A percentile compares a stretch with the other conserved stretches of the same genome.
These are phyloP conservation scores for Ramphastos sulfuratus DNA, from an alignment of 2,113 vertebrate species.

Conservation along the genomic window DNA sequence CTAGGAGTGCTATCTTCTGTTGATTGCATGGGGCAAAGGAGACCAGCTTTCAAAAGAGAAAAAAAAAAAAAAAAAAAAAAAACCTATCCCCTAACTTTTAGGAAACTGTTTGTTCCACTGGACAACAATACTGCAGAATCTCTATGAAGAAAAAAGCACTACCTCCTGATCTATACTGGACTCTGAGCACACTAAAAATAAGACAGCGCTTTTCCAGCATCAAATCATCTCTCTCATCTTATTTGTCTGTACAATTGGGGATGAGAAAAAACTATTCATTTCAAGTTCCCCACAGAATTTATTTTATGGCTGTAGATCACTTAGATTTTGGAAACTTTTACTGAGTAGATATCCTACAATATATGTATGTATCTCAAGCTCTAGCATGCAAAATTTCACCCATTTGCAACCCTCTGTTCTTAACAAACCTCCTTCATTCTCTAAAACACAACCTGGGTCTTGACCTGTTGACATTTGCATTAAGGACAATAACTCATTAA, in stretches of 20 bases:
- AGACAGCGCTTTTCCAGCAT: fast-evolving
- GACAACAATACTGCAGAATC: neutral
- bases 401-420: neutral
- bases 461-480: neutral
- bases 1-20: neutral
- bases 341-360: neutral
- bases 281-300: neutral
- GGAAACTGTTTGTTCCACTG: neutral
- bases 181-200: neutral
- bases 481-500: neutral
- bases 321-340: neutral
- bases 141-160: neutral
- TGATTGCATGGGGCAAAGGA: neutral
- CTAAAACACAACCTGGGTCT: neutral
- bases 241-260: neutral
- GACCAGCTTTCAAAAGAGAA: neutral
- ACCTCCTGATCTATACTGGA: neutral
- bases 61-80: neutral
- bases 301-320: neutral
- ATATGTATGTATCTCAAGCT: neutral
- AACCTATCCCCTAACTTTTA: neutral
- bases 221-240: neutral
- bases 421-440: neutral
- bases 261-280: neutral
- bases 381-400: neutral